Evolutionary conservation across 1,140 invertebrate species (phyloP), one percentile per base, ranked within the genome.

Genomic region (Cherax destructor): DNA sequence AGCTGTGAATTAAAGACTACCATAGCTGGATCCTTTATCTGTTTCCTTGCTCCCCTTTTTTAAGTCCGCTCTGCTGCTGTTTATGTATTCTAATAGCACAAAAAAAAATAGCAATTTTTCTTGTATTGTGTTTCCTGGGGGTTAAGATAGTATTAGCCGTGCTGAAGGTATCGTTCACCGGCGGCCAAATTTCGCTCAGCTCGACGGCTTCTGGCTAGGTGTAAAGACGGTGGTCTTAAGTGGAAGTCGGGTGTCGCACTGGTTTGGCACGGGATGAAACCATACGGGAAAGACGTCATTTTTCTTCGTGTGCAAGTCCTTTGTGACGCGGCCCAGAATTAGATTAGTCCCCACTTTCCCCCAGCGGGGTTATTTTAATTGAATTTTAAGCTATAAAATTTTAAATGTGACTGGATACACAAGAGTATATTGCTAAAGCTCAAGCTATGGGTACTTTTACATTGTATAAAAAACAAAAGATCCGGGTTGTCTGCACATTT

Each of bases 301-400:
- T 91, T 91, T 91, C 89, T 91, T 91, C 89, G 59, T 86, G 56
- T 78, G 83, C 83, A 65, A 91, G 89, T 91, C 89, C 88, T 91
- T 91, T 91, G 89, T 86, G 89, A 91, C 89, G 59, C 77, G 74
- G 76, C 74, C 80, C 88, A 76, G 89, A 91, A 91, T 91, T 91
- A 91, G 89, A 91, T 91, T 91, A 91, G 89, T 91, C 81, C 89
- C 83, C 83, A 84, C 83, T 85, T 85, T 49, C 83, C 89, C 89
- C 30, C 76, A 61, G 83, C 56, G 56, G 77, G 89, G 83, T 91
- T 85, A 91, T 83, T 91, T 91, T 91, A 91, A 91, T 91, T 91
- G 89, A 91, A 91, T 91, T 91, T 91, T 91, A 86, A 91, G 89
- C 89, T 76, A 91, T 91, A 91, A 91, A 91, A 91, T 91, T 91